Evolutionary conservation across 1,140 invertebrate species (phyloP), one percentile per base, ranked within the genome.

Genomic region (Sarcophaga bullata): DNA sequence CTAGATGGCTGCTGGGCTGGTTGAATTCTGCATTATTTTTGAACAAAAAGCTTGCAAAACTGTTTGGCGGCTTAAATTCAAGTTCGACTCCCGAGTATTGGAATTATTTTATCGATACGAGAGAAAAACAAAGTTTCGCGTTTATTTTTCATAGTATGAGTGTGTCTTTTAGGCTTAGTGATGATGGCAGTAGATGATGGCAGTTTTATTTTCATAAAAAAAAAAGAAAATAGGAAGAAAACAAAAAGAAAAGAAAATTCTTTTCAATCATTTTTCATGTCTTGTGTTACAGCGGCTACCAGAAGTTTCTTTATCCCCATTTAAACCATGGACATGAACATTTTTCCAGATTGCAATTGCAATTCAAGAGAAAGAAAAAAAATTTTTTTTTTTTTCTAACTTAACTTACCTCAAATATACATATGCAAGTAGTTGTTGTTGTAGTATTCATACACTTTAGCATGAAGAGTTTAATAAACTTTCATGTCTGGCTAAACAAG

Each of bases 401-500:
- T 37, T 37, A 37, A 37, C 25, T 4, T 37, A 37, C 1, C 25
- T 37, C 25, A 37, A 37, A 37, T n/a, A 37, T 37, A 37, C 25
- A 37, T 2, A 37, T 37, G 4, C 25, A 37, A 37, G 25, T 68
- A 19, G 54, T 25, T 68, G 19, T 68, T 68, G 54, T n/a, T 58
- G 54, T 8, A n/a, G n/a, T n/a, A 19, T 19, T n/a, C 17, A n/a
- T 62, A 37, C 25, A 37, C 1, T 19, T 19, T 68, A 10, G 1
- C 1, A 6, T 6, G 1, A 6, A 9, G 75, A 50, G 75, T 78
- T 78, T 78, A 78, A 78, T 78, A 78, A 78, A 78, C 75, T 78
- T 78, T 78, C 49, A 50, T 78, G 75, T 78, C 75, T 78, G 75
- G 75, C 75, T 78, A 78, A 78, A 78, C 75, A 78, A 78, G 75